Percentiles rank a stretch among this genome's conserved stretches.
phyloP scores from a whole-genome alignment of 2,888 invertebrate genomes.

The Chymomyza caudatula region DNA sequence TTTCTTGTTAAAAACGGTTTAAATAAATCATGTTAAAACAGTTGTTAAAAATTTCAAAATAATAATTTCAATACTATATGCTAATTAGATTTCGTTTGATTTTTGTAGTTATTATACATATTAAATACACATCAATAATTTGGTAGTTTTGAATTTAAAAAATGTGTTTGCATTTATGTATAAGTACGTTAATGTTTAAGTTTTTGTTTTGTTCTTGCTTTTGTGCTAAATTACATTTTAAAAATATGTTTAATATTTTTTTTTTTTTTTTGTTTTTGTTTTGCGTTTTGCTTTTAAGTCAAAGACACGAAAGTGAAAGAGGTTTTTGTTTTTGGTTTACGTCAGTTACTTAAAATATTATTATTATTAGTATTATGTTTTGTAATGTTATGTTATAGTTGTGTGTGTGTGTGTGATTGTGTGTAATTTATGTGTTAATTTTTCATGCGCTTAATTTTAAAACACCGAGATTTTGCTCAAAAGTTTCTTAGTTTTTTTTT shows the following conservation, averaged over 20 bases:
- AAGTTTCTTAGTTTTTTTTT: conserved; percentile 59
- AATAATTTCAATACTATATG: conserved; percentile 26
- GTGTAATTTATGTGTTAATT: conserved; percentile 25
- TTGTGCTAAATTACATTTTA: conserved; percentile 72
- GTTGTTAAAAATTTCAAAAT: conserved; percentile 23
- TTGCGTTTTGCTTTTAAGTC: conserved; percentile 70
- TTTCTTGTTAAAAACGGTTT: conserved; percentile 47
- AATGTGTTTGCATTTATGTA: conserved; percentile 13
- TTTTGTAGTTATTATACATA: conserved; percentile 41
- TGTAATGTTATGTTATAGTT: conserved; percentile 54
- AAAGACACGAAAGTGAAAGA: conserved; percentile 79
- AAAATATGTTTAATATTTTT: conserved; percentile 65
- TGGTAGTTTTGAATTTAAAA: conserved; percentile 56
- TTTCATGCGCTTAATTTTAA: conserved; percentile 69
- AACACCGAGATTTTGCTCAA: conserved; percentile 74
- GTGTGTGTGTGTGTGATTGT: conserved; percentile 34
- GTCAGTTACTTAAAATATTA: conserved; percentile 58
- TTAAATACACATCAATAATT: conserved; percentile 69
- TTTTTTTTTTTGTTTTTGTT: conserved; percentile 36
- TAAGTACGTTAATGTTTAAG: conserved; percentile 31
- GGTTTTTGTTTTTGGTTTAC: conserved; percentile 72
- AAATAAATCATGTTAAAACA: conserved; percentile 39
- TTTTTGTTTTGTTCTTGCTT: conserved; percentile 37
- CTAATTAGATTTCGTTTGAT: conserved; percentile 42
- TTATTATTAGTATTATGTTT: conserved; percentile 47